Base-by-base conservation (phyloP, 2,888 invertebrate genomes). In the Chaitophorus viminalis region DNA sequence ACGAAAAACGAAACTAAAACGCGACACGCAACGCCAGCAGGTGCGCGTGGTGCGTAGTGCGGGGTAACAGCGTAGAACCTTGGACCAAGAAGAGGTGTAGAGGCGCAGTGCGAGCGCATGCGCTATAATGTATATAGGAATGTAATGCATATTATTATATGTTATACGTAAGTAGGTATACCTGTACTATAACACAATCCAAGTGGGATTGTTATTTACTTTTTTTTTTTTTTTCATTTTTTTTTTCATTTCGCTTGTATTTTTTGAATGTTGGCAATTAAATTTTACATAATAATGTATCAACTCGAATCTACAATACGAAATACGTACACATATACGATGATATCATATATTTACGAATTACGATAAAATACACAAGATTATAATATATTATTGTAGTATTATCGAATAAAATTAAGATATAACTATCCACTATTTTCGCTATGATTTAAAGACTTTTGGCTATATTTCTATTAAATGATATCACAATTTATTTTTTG, bases 41-140 rank as follows among this genome's bases (percentile, higher is more conserved):
- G 65, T 81, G 60, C 76, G 83, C 46, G 11, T 54, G 36, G 65
- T 74, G 39, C 65, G 65, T n/a, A n/a, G 18, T 25, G 46, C 14
- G 84, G 46, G 84, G 68, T 65, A n/a, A 25, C 46, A 65, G 46
- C n/a, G n/a, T 77, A 33, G 78, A 87, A 87, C 87, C 87, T 87
- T 87, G 87, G 81, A 81, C 60, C 46, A 29, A 60, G 79, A 65
- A 46, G 79, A 46, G 81, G 79, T 72, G 72, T 77, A 79, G 72
- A 79, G 74, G 78, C 74, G 29, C 33, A 18, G 5, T 46, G 46
- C 46, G 74, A 74, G 79, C 87, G 87, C 81, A 87, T 87, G 87
- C 87, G 87, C 31, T 39, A 31, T 31, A 39, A 39, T 31, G 31
- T 54, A 77, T 70, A 17, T 33, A 33, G 0, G 3, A 5, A 18